Conservation (phyloP, 2,888 invertebrate species). For the Parthenolecanium corni region DNA sequence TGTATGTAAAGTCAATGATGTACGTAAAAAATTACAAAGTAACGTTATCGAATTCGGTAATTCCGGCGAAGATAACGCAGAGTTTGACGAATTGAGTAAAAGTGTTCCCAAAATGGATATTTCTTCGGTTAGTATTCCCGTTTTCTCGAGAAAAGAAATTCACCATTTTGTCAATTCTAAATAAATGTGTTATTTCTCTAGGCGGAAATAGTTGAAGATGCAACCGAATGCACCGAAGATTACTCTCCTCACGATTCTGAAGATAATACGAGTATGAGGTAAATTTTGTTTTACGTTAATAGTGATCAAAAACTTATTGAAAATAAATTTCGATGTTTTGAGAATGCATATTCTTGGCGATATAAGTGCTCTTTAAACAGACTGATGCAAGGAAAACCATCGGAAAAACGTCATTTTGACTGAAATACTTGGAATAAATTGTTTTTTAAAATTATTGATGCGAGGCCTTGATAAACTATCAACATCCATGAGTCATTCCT, state of each 20-base stretch:
- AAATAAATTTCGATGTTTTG: no score
- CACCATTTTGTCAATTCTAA: background rate
- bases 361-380: no score
- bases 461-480: no score
- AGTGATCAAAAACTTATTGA: background rate
- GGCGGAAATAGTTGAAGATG: slow-evolving; percentile 22
- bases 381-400: no score
- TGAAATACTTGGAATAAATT: no score
- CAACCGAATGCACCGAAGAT: slow-evolving; percentile 5
- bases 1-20: slow-evolving; percentile 16
- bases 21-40: slow-evolving; percentile 41
- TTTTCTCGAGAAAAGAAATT: background rate
- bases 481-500: no score
- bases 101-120: no score
- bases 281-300: background rate
- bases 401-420: no score
- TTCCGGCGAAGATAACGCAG: slow-evolving; percentile 42
- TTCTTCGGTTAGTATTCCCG: background rate
- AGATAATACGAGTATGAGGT: slow-evolving; percentile 14
- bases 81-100: slow-evolving; percentile 39
- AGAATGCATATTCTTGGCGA: no score
- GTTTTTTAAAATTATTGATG: no score
- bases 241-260: slow-evolving; percentile 1
- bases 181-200: background rate
- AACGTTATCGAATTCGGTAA: slow-evolving; percentile 36